phyloP scores from a whole-genome alignment of 2,888 invertebrate genomes.

The Amaurobius ferox region DNA sequence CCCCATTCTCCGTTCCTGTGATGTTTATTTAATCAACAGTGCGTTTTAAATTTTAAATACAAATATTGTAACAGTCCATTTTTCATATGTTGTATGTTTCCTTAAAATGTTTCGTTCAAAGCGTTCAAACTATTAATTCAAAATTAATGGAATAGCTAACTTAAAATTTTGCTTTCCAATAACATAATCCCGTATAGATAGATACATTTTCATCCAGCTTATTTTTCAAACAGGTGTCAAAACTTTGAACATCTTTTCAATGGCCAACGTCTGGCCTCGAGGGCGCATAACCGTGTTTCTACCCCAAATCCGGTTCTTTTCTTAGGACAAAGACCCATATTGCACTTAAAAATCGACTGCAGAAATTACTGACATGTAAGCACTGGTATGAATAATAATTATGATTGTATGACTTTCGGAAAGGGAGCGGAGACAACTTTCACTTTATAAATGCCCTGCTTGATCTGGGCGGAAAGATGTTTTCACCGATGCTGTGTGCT shows the following conservation, averaged over 20 bases:
- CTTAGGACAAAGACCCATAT: slow-evolving; percentile 54
- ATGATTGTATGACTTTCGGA: slow-evolving; percentile 40
- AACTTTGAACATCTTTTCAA: neutral
- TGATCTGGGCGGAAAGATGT: too few relatives aligned
- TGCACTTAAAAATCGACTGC: slow-evolving; percentile 33
- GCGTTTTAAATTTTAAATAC: too few relatives aligned
- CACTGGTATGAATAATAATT: slow-evolving; percentile 28
- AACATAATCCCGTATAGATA: neutral
- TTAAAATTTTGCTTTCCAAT: too few relatives aligned
- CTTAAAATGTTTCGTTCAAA: too few relatives aligned
- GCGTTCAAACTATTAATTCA: too few relatives aligned
- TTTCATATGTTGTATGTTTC: too few relatives aligned
- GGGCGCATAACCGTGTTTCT: neutral
- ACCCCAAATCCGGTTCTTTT: slow-evolving; percentile 45
- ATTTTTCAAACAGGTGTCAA: slow-evolving; percentile 16
- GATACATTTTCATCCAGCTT: neutral
- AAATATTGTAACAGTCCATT: too few relatives aligned
- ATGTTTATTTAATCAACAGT: too few relatives aligned
- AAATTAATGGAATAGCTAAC: too few relatives aligned
- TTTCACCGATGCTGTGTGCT: too few relatives aligned
- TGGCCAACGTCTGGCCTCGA: neutral
- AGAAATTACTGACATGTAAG: slow-evolving; percentile 43
- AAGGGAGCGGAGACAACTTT: slow-evolving; percentile 10
- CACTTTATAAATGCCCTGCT: too few relatives aligned
- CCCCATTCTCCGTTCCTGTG: too few relatives aligned